These are phyloP conservation scores for Brachionus manjavacas DNA, from an alignment of 1,140 invertebrate genomes.

Conservation along the genomic window DNA sequence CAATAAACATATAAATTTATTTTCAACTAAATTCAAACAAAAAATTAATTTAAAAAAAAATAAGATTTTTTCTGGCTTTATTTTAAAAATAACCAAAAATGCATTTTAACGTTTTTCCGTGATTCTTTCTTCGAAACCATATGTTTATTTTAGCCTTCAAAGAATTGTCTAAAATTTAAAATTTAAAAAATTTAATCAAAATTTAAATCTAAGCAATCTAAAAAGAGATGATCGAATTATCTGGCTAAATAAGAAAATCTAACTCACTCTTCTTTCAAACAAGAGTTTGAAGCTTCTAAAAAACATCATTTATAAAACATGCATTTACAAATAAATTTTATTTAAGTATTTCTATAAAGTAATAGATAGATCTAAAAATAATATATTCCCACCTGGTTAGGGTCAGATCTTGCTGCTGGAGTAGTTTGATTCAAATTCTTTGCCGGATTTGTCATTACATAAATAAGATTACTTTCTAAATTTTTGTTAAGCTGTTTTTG, in stretches of 20 bases:
- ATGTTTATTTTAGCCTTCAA: neutral
- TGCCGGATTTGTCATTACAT: neutral
- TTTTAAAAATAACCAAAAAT: neutral
- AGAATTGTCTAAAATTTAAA: neutral
- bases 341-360: neutral
- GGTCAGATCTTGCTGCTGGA: conserved; percentile 9
- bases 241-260: neutral
- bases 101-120: neutral
- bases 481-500: neutral
- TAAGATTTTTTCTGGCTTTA: neutral
- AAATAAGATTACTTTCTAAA: neutral
- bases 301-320: neutral
- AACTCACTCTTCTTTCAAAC: conserved; percentile 23
- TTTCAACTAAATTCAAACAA: neutral
- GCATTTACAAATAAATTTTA: neutral
- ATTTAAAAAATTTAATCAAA: neutral
- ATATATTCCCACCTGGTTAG: conserved; percentile 35
- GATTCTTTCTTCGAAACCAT: neutral
- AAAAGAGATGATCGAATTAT: neutral
- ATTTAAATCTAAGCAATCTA: neutral
- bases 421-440: neutral
- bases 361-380: neutral
- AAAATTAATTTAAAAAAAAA: neutral
- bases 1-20: neutral
- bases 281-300: conserved; percentile 11